These are phyloP conservation scores for Drosophila pseudotalamancana DNA, from an alignment of 2,888 invertebrate genomes.

Conservation along the genomic window DNA sequence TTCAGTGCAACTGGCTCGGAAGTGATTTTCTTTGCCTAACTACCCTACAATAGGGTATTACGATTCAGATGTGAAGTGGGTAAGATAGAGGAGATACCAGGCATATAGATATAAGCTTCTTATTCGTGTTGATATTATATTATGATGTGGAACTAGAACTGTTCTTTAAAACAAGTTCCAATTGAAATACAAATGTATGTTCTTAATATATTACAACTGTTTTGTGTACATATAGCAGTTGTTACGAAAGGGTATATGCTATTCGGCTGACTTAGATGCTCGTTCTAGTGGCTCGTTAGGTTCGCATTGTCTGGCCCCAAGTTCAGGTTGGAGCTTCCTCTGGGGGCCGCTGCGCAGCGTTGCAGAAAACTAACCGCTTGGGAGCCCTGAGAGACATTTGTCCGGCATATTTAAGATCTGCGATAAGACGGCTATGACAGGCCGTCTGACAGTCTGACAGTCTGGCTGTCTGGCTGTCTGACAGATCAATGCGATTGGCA, in stretches of 20 bases:
- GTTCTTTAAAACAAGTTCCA: too few species aligned
- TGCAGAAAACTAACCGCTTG: conserved; percentile 55
- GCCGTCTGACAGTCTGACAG: neutral
- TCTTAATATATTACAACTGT: too few species aligned
- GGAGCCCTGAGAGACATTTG: conserved; percentile 22
- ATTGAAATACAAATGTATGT: too few species aligned
- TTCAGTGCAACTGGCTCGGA: conserved; percentile 67
- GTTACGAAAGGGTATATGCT: conserved; percentile 13
- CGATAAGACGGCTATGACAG: conserved; percentile 15
- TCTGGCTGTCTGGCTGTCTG: too few species aligned
- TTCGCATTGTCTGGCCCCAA: conserved; percentile 19
- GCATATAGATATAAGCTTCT: too few species aligned
- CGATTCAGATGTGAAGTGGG: too few species aligned
- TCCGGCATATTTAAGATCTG: conserved; percentile 26
- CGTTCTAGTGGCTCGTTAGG: neutral
- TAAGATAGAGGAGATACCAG: too few species aligned
- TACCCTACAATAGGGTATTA: neutral
- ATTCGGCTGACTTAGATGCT: neutral
- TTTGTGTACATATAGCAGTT: too few species aligned
- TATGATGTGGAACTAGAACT: too few species aligned
- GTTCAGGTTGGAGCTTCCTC: conserved; percentile 36
- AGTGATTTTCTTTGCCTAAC: conserved; percentile 23
- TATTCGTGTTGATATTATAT: too few species aligned
- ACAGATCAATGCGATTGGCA: conserved; percentile 4
- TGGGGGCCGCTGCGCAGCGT: conserved; percentile 42